Base-by-base conservation (phyloP, 2,113 vertebrate genomes). In the Lepus americanus region DNA sequence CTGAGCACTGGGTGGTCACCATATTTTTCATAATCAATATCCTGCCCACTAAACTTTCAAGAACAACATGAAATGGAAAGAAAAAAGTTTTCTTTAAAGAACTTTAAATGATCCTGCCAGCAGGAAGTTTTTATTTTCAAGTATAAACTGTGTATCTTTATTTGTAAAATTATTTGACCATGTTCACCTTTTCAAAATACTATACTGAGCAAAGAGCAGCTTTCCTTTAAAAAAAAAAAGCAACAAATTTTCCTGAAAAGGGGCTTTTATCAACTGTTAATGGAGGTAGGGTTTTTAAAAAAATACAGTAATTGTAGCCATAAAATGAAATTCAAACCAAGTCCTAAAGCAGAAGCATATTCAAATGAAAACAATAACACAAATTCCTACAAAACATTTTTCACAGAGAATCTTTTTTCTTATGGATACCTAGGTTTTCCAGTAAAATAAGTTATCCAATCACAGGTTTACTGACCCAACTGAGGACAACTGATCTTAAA, bases 181-280 rank as follows among this genome's bases (percentile, higher is more conserved):
- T 73, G 95, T 97, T 97, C 97, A 97, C 97, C 53, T 55, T 96
- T 97, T 92, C 89, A 97, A 97, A 95, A 97, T 64, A 97, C 64
- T 92, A 92, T 83, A 97, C 98, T 98, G 98, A 98, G 98, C 98
- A 98, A 98, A 97, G 96, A 98, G 98, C 97, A 97, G 97, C 98
- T 98, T 98, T 98, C 97, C 97, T 98, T 98, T 89, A 82, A 96
- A 95, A 96, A 97, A 98, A 98, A 97, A 96, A 97, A 97, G 95
- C 98, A 98, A 97, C 97, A 97, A 98, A 98, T 98, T 98, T 98
- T 98, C 98, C 98, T 98, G 98, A 98, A 98, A 98, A 97, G 98
- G 98, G 98, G 97, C 96, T 93, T 98, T 97, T 98, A 97, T 98
- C 97, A 98, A 98, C 97, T 97, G 98, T 94, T 96, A 98, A 97